A percentile compares a stretch with the other conserved stretches of the same genome.
Evolutionary conservation across 2,888 invertebrate species (phyloP).

Genomic region (Ochropleura plecta): DNA sequence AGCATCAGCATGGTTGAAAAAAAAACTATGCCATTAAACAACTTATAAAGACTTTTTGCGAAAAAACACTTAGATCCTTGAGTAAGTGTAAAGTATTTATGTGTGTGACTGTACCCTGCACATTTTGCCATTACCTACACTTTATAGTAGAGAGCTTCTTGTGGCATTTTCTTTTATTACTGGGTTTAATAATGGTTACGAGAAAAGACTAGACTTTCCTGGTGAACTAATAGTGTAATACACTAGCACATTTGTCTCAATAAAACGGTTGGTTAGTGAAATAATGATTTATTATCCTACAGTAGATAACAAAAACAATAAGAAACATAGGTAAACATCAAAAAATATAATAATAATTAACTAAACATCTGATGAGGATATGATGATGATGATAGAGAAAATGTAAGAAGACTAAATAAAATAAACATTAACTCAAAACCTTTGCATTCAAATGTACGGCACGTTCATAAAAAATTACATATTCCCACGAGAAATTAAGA

Average conservation of each 20-base stretch:
- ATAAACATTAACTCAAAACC: not conserved
- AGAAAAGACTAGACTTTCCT: slow-evolving; percentile 12
- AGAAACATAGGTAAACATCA: rapidly evolving
- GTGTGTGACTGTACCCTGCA: slow-evolving; percentile 50
- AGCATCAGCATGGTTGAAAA: not conserved
- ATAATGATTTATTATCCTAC: not conserved
- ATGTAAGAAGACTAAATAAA: no score
- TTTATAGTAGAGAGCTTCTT: slow-evolving; percentile 38
- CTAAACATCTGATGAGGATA: not conserved
- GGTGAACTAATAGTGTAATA: not conserved
- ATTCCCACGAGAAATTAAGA: slow-evolving; percentile 50
- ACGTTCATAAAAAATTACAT: slow-evolving; percentile 11
- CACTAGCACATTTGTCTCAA: slow-evolving; percentile 2
- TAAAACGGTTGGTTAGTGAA: not conserved
- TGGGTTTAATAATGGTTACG: slow-evolving; percentile 27
- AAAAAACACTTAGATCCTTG: not conserved
- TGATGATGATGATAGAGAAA: no score
- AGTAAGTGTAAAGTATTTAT: not conserved
- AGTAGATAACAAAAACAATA: not conserved
- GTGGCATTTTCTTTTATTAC: slow-evolving; percentile 51
- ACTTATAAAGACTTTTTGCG: not conserved
- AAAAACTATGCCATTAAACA: not conserved
- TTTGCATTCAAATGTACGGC: not conserved
- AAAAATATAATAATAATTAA: not conserved
- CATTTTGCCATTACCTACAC: slow-evolving; percentile 56